Percentiles rank a stretch among this genome's conserved stretches.
Evolutionary conservation across 2,888 invertebrate genomes (phyloP).

Genomic region (Atherix ibis): DNA sequence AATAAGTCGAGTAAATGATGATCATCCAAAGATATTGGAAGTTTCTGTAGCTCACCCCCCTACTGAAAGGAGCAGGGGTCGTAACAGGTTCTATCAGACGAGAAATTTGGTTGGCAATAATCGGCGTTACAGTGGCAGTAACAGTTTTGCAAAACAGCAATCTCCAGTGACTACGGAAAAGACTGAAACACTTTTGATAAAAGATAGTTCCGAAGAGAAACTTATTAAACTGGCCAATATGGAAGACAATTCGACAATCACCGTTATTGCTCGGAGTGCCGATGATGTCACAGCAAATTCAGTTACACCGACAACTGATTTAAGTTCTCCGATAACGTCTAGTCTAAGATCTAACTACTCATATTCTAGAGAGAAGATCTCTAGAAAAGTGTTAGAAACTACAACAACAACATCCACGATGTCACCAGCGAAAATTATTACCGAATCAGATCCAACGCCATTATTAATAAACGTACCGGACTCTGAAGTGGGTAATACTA

Average conservation of each 20-base stretch:
- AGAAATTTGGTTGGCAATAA: slow-evolving; percentile 13
- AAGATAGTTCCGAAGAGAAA: slow-evolving; percentile 6
- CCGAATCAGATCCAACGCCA: slow-evolving; percentile 17
- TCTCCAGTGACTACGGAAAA: slow-evolving; percentile 14
- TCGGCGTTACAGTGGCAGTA: slow-evolving; percentile 20
- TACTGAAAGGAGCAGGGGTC: slow-evolving; percentile 14
- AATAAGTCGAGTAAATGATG: slow-evolving; percentile 37
- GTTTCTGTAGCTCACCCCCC: slow-evolving; percentile 38
- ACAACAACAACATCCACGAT: neutral
- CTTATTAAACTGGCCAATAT: slow-evolving; percentile 2
- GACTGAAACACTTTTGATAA: slow-evolving; percentile 4
- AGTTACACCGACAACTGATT: too few relatives aligned
- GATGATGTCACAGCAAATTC: neutral
- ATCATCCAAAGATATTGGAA: slow-evolving; percentile 39
- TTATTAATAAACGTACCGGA: slow-evolving; percentile 25
- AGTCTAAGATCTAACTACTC: too few relatives aligned
- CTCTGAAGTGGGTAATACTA: slow-evolving; percentile 14
- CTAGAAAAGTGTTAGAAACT: slow-evolving; percentile 18
- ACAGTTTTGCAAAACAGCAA: too few relatives aligned
- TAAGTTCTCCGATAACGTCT: too few relatives aligned
- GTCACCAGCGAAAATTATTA: neutral
- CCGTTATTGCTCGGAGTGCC: slow-evolving; percentile 6
- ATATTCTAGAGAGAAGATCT: too few relatives aligned
- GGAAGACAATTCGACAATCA: slow-evolving; percentile 6
- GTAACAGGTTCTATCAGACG: slow-evolving; percentile 12